phyloP scores from a whole-genome alignment of 1,140 invertebrate genomes.

The Amphibalanus amphitrite region DNA sequence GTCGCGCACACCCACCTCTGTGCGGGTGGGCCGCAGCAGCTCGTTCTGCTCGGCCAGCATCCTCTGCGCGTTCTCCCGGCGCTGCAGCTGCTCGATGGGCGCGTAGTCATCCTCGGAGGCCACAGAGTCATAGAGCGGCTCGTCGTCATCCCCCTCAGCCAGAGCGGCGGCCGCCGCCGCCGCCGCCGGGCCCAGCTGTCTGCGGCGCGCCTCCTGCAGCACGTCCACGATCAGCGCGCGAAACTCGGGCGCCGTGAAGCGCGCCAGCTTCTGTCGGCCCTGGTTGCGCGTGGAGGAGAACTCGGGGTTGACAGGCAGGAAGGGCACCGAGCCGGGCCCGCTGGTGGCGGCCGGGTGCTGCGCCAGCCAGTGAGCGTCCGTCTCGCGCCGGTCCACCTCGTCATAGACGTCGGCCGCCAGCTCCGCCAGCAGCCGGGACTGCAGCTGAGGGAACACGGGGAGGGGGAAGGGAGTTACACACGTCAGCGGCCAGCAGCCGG shows the following conservation, averaged over 20 bases:
- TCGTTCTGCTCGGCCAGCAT: slow-evolving; percentile 30
- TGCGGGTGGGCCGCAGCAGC: not conserved
- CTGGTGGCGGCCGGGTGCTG: slow-evolving; percentile 19
- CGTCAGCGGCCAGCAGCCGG: too few relatives aligned
- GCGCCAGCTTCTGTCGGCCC: slow-evolving; percentile 86
- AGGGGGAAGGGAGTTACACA: too few relatives aligned
- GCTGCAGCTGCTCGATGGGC: slow-evolving; percentile 20
- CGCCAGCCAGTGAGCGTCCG: slow-evolving; percentile 42
- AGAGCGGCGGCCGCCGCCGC: slow-evolving; percentile 2
- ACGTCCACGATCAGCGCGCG: slow-evolving; percentile 76
- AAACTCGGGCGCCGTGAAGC: slow-evolving; percentile 76
- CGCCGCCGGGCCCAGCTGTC: slow-evolving; percentile 32
- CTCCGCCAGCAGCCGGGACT: slow-evolving; percentile 86
- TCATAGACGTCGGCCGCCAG: slow-evolving; percentile 93
- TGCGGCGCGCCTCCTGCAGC: slow-evolving; percentile 63
- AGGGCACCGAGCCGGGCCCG: slow-evolving; percentile 56
- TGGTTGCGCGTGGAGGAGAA: slow-evolving; percentile 89
- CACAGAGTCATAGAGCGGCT: slow-evolving; percentile 88
- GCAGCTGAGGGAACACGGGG: slow-evolving; percentile 38
- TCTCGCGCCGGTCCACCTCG: slow-evolving; percentile 86
- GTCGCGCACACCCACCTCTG: not conserved
- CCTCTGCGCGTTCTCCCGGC: slow-evolving; percentile 4
- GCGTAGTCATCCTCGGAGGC: slow-evolving; percentile 87
- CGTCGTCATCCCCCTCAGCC: slow-evolving; percentile 46
- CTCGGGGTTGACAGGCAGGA: slow-evolving; percentile 87